phyloP scores from a whole-genome alignment of 2,888 invertebrate genomes.

The Tachina fera region DNA sequence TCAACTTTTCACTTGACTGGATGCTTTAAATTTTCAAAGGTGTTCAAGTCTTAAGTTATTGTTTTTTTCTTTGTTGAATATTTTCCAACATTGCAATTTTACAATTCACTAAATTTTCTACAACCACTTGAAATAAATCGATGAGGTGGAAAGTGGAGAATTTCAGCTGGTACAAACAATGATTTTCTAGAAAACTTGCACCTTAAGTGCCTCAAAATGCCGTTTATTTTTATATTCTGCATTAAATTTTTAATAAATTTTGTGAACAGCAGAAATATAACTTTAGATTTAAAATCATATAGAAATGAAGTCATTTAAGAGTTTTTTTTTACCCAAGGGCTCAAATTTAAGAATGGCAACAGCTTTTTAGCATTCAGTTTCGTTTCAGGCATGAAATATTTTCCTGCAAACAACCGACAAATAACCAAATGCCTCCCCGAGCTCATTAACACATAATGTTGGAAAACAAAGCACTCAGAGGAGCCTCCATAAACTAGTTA shows the following conservation, averaged over 20 bases:
- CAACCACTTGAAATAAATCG: conserved; percentile 56
- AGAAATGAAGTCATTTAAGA: neutral
- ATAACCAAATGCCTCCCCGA: conserved; percentile 13
- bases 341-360: neutral
- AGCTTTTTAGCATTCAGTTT: neutral
- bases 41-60: conserved; percentile 8
- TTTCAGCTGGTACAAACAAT: conserved; percentile 31
- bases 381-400: neutral
- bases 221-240: neutral
- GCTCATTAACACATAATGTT: conserved; percentile 42
- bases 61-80: conserved; percentile 1
- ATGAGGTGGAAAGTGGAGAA: conserved; percentile 36
- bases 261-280: neutral
- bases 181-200: neutral
- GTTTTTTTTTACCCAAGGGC: neutral
- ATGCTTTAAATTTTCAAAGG: conserved; percentile 38
- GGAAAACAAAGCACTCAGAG: neutral
- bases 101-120: conserved; percentile 51
- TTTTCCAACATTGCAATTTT: conserved; percentile 37
- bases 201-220: conserved; percentile 4
- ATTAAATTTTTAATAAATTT: neutral
- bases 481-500: neutral
- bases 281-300: neutral
- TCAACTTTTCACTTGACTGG: conserved; percentile 57
- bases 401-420: conserved; percentile 4